A percentile compares a stretch with the other conserved stretches of the same genome.
Evolutionary conservation across 2,888 invertebrate genomes (phyloP).

Genomic region (Yponomeuta sedellus): DNA sequence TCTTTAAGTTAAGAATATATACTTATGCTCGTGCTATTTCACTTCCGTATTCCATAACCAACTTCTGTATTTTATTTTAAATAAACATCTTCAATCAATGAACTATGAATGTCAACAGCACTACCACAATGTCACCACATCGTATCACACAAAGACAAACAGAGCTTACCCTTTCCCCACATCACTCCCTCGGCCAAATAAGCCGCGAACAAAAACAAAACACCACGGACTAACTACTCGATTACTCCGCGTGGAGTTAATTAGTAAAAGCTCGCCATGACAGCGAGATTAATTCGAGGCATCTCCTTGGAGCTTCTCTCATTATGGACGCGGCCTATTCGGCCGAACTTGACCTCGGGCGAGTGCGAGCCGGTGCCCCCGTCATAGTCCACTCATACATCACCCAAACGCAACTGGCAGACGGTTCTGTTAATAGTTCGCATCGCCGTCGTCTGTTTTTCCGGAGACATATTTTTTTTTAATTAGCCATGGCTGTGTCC

Average conservation of each 20-base stretch:
- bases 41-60: no score
- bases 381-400: constrained; percentile 11
- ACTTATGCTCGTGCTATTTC: no score
- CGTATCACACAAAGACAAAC: no score
- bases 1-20: no score
- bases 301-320: neutral
- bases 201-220: neutral
- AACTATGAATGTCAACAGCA: no score
- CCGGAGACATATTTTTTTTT: no score
- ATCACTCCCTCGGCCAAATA: neutral
- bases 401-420: neutral
- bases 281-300: constrained; percentile 1
- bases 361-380: constrained; percentile 14
- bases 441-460: no score
- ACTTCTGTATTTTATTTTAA: no score
- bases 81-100: no score
- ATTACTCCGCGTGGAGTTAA: neutral
- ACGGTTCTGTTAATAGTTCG: neutral
- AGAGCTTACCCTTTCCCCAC: neutral
- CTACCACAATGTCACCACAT: no score
- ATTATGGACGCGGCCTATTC: constrained; percentile 17
- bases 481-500: no score
- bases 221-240: neutral
- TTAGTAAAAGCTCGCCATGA: neutral
- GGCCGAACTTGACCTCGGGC: constrained; percentile 33